Percentiles rank a stretch among this genome's conserved stretches.
Evolutionary conservation across 2,888 invertebrate genomes (phyloP).

Genomic region (Andrena trimmerana): DNA sequence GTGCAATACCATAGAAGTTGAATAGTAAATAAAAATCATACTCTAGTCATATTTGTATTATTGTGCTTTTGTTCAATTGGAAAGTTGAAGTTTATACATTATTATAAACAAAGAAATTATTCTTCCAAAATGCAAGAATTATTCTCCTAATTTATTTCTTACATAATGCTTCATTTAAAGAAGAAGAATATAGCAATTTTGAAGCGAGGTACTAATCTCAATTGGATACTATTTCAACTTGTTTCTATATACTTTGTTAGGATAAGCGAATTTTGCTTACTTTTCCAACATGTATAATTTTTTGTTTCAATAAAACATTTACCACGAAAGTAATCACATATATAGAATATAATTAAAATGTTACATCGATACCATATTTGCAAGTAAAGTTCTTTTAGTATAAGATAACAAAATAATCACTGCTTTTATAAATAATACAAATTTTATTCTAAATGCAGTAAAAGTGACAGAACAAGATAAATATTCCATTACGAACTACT

Average conservation of each 20-base stretch:
- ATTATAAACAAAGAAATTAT: constrained; percentile 38
- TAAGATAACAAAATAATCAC: too few relatives aligned
- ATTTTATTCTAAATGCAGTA: not conserved
- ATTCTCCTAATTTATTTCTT: constrained; percentile 14
- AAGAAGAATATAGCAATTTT: constrained; percentile 15
- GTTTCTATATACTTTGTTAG: constrained; percentile 17
- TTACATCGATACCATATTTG: not conserved
- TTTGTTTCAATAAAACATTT: constrained; percentile 17
- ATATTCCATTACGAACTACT: not conserved
- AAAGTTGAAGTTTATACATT: constrained; percentile 25
- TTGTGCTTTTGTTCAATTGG: constrained; percentile 28
- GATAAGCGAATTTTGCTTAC: constrained; percentile 13
- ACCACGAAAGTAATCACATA: not conserved
- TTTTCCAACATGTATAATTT: constrained; percentile 11
- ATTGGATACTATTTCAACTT: not conserved
- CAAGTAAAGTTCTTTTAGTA: too few relatives aligned
- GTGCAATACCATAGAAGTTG: constrained; percentile 27
- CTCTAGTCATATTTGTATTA: constrained; percentile 63
- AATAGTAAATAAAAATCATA: constrained; percentile 40
- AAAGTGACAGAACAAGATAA: not conserved
- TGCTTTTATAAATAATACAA: not conserved
- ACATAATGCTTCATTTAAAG: not conserved
- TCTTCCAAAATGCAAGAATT: constrained; percentile 38
- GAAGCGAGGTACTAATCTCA: constrained; percentile 8
- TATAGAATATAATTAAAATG: not conserved